Conservation (phyloP, 2,888 invertebrate genomes). For the Cephus pygmeus region DNA sequence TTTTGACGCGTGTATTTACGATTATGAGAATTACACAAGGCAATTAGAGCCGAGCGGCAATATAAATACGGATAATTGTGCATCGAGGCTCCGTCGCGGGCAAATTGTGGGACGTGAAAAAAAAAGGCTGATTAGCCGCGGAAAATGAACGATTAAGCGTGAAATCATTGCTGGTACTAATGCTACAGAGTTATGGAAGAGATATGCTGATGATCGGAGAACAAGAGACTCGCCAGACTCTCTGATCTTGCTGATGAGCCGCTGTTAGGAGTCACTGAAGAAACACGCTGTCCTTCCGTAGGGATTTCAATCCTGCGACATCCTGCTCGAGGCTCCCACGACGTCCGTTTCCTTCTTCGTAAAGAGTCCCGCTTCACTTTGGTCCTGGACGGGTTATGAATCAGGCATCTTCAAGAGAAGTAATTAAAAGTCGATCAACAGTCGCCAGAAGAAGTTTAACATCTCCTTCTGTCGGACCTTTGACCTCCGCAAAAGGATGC, state of each 20-base stretch:
- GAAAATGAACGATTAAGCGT: conserved; percentile 13
- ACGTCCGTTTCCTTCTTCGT: background rate
- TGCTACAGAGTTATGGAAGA: background rate
- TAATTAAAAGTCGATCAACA: background rate
- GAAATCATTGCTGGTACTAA: conserved; percentile 2
- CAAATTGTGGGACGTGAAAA: conserved; percentile 8
- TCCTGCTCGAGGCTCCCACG: background rate
- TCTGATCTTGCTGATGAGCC: background rate
- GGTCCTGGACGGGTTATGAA: background rate
- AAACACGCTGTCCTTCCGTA: background rate
- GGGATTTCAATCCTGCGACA: background rate
- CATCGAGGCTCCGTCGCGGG: conserved; percentile 23
- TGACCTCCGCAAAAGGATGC: background rate
- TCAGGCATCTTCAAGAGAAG: background rate
- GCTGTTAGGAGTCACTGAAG: background rate
- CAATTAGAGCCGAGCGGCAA: conserved; percentile 49
- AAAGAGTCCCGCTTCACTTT: background rate
- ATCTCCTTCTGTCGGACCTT: background rate
- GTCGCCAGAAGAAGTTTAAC: background rate
- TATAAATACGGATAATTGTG: conserved; percentile 51
- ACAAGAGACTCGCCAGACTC: background rate
- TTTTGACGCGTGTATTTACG: conserved; percentile 56
- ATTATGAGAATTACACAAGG: conserved; percentile 57
- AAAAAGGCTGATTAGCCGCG: conserved; percentile 8
- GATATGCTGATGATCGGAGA: background rate